A percentile compares a stretch with the other conserved stretches of the same genome.
These are phyloP conservation scores for Drosophila siamana DNA, from an alignment of 2,888 invertebrate species.

Conservation along the genomic window DNA sequence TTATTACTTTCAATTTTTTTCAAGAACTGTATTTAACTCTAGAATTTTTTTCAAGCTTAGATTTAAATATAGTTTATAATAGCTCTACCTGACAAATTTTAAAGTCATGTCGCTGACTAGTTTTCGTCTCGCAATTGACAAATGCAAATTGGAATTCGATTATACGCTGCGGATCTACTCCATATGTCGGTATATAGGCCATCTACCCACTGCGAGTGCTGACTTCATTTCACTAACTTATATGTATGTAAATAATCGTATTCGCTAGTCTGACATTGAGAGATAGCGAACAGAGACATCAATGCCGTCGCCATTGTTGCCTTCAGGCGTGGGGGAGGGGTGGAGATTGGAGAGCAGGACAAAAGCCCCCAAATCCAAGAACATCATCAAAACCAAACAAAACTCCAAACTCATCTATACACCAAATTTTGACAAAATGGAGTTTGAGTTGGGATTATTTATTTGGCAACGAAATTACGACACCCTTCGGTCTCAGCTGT, in stretches of 20 bases:
- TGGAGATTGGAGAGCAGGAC: no score
- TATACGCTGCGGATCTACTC: slow-evolving; percentile 19
- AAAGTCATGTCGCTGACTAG: neutral
- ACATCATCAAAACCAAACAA: neutral
- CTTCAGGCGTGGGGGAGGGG: neutral
- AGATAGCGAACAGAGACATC: slow-evolving; percentile 18
- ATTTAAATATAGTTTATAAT: no score
- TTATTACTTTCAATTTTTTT: no score
- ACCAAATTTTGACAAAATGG: slow-evolving; percentile 62
- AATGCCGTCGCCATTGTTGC: slow-evolving; percentile 20
- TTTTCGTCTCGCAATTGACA: slow-evolving; percentile 3
- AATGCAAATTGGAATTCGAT: slow-evolving; percentile 19
- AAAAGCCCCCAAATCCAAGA: slow-evolving; percentile 1
- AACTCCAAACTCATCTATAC: slow-evolving; percentile 4
- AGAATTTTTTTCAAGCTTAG: no score
- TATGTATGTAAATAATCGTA: slow-evolving; percentile 37
- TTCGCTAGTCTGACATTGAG: slow-evolving; percentile 37
- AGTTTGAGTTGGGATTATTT: slow-evolving; percentile 79
- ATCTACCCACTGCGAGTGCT: slow-evolving; percentile 47
- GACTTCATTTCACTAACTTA: slow-evolving; percentile 69
- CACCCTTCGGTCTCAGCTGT: slow-evolving; percentile 73
- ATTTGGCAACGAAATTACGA: slow-evolving; percentile 79
- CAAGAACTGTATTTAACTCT: no score
- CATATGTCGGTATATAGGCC: slow-evolving; percentile 67
- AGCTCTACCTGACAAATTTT: neutral